A percentile compares a stretch with the other conserved stretches of the same genome.
These are phyloP conservation scores for Onychomys leucogaster DNA, from an alignment of 2,797 vertebrate species.

Conservation along the genomic window DNA sequence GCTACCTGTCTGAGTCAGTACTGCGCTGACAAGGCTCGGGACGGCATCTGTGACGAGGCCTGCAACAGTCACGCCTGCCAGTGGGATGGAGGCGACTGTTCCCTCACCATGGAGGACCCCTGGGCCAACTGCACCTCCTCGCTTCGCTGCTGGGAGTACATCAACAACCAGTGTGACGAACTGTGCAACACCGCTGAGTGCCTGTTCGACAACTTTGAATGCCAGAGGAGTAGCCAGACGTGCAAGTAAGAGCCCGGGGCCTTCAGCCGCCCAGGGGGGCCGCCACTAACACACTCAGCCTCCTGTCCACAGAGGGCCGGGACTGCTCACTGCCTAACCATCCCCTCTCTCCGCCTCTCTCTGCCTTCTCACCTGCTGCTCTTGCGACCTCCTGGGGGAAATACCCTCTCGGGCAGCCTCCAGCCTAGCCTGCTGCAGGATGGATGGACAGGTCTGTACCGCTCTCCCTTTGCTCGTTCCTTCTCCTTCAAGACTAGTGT, in stretches of 20 bases:
- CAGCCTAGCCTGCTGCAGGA: constrained; percentile 64
- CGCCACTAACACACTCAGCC: constrained; percentile 56
- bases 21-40: constrained; percentile 88
- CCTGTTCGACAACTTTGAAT: constrained; percentile 93
- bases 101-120: constrained; percentile 91
- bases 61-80: constrained; percentile 94
- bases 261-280: neutral
- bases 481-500: neutral
- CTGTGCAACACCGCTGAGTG: constrained; percentile 95
- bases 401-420: constrained; percentile 64
- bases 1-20: constrained; percentile 84
- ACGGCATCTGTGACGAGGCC: constrained; percentile 92
- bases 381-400: constrained; percentile 64
- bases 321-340: constrained; percentile 19
- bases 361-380: constrained; percentile 75
- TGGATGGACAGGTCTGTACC: constrained; percentile 79
- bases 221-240: constrained; percentile 84
- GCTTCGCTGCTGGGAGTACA: constrained; percentile 92
- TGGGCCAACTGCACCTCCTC: constrained; percentile 92
- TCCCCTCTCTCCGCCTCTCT: constrained; percentile 60
- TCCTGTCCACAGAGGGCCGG: constrained; percentile 67
- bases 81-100: constrained; percentile 97
- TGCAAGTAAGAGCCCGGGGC: constrained; percentile 92
- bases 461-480: constrained; percentile 24
- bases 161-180: constrained; percentile 93